These are phyloP conservation scores for Hemaris fuciformis DNA, from an alignment of 2,888 invertebrate genomes.

Conservation along the genomic window DNA sequence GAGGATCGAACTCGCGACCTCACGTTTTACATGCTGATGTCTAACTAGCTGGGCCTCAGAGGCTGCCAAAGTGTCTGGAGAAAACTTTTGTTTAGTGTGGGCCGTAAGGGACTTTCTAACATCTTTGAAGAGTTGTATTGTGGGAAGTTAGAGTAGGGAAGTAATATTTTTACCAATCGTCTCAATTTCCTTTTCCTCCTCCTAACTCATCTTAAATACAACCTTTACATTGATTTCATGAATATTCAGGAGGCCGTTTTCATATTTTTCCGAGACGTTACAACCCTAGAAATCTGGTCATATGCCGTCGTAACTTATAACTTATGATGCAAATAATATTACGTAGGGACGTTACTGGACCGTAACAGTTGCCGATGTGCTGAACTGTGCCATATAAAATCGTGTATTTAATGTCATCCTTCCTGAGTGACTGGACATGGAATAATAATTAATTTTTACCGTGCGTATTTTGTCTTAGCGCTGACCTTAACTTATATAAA, in stretches of 20 bases:
- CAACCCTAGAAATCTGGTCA: conserved; percentile 13
- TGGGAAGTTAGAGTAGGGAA: no score
- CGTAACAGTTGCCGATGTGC: conserved; percentile 9
- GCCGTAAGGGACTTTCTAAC: no score
- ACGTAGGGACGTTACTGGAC: conserved; percentile 11
- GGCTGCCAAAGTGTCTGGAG: no score
- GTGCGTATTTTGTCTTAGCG: background rate
- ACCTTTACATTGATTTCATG: background rate
- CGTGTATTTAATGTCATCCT: background rate
- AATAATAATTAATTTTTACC: background rate
- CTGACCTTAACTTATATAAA: no score
- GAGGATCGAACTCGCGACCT: no score
- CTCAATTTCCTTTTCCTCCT: background rate
- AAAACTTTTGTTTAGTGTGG: no score
- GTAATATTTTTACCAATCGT: no score
- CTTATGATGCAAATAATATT: conserved; percentile 16
- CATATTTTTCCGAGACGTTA: background rate
- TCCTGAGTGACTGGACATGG: background rate
- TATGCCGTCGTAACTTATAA: conserved; percentile 12
- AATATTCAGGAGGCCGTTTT: background rate
- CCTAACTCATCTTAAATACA: background rate
- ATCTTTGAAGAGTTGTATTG: no score
- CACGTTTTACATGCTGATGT: no score
- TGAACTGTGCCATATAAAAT: conserved; percentile 9
- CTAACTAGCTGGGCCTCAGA: no score